Base-by-base conservation (phyloP, 2,113 vertebrate genomes). In the Probosciger aterrimus region DNA sequence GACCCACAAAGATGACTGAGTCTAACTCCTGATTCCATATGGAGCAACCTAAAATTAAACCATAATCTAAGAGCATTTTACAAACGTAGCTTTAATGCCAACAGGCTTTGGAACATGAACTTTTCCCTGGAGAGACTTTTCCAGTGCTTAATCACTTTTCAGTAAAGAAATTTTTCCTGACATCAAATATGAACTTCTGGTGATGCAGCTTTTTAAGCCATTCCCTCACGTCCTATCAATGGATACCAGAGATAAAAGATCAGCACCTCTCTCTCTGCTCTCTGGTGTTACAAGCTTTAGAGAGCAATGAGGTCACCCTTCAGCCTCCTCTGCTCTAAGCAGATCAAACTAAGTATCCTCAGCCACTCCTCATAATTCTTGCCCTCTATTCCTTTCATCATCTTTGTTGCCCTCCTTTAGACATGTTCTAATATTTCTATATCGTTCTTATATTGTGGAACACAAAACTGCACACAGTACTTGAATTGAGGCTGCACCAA, bases 151-250 rank as follows among this genome's bases (percentile, higher is more conserved):
- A 68, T 18, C 11, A 81, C 7, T 4, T 19, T 22, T 52, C 18
- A n/a, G n/a, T 44, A 43, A 85, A 68, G 27, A 68, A 10, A 8
- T 24, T 63, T 47, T 35, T 88, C 41, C 14, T 52, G 27, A 23
- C n/a, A 55, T 19, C 16, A n/a, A 70, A 0, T 33, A n/a, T 69
- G 27, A 90, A 44, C 9, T 35, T 55, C 14, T 19, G 4, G 3
- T 25, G 6, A 77, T 47, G 50, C 2, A 62, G 14, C 7, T 71
- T 81, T 76, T 52, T 41, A 84, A 81, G 19, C 15, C 14, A 68
- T 57, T 88, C 69, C 8, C 17, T 68, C 0, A 0, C 1, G 3
- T 43, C 5, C 7, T 43, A 22, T 57, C 33, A 62, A 37, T 0
- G 2, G 13, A 76, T 7, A 71, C 8, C 15, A 50, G 52, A 67